Evolutionary conservation across 2,113 vertebrate species (phyloP), one percentile per base, ranked within the genome.

Genomic region (Lagopus muta): DNA sequence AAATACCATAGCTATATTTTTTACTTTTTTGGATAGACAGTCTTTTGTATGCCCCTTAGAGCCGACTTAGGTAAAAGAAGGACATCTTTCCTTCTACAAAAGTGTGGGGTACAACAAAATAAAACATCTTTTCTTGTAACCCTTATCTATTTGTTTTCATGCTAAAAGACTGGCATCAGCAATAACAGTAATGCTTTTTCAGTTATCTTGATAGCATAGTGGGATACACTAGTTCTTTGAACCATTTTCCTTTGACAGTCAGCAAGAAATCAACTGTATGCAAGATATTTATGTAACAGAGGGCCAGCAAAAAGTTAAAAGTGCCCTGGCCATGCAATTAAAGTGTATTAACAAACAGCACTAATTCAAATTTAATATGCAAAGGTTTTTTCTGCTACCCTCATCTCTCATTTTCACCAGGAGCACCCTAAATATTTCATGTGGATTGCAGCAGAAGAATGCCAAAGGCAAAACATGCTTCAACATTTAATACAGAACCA

Each of bases 1-100:
- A 96, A 92, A 82, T 94, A 91, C 30, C 83, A 97, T 83, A 90
- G 65, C 91, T 96, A 93, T 92, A 50, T 89, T 84, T 83, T 82
- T 94, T 88, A 84, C 52, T 85, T 93, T 90, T 84, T 90, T 86
- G 38, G 81, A 92, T 72, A 95, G 91, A 92, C 50, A 92, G 84
- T 92, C 85, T 89, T 92, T 94, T 58, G 78, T 92, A 93, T 20
- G 70, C 22, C 72, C 64, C 82, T 88, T 72, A 82, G 69, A 86
- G 79, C 40, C 48, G 91, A 21, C 43, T 85, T 74, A 72, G 4
- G 25, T 92, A 71, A 75, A 20, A 86, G 91, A 92, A 92, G 93
- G 93, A 84, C 24, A 57, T 47, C 43, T 85, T 86, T 84, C 88
- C 88, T 93, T 94, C 94, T 86, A 52, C 66, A 94, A 82, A 91